Evolutionary conservation across 1,140 invertebrate genomes (phyloP).

Genomic region (Probaryconus sp.): DNA sequence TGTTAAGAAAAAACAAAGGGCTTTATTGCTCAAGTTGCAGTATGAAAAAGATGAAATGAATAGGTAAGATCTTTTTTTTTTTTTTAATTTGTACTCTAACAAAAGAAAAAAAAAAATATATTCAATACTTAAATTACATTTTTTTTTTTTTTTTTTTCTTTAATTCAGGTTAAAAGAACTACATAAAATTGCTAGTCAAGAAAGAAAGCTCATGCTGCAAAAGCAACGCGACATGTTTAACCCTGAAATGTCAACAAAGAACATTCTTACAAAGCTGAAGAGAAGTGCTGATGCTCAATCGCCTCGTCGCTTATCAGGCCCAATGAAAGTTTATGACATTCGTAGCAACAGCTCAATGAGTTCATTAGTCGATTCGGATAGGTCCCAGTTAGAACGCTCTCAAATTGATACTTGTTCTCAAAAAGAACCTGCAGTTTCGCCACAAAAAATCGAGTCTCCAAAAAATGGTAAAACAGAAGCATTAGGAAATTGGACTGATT

Average conservation of each 20-base stretch:
- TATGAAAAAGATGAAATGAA: conserved; percentile 80
- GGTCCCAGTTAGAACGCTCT: conserved; percentile 73
- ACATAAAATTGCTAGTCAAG: conserved; percentile 76
- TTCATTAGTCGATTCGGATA: conserved; percentile 75
- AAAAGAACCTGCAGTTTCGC: conserved; percentile 35
- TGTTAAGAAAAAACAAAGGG: conserved; percentile 80
- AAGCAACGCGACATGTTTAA: conserved; percentile 77
- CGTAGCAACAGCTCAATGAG: conserved; percentile 76
- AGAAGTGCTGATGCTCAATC: conserved; percentile 75
- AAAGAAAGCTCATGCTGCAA: conserved; percentile 75
- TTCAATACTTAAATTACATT: conserved; percentile 18
- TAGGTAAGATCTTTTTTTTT: conserved; percentile 55
- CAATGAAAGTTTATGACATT: conserved; percentile 77
- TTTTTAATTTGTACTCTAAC: background rate
- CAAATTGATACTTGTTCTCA: conserved; percentile 65
- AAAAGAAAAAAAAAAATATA: background rate
- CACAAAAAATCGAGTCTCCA: conserved; percentile 34
- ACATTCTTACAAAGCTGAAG: conserved; percentile 76
- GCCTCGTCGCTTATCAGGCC: conserved; percentile 73
- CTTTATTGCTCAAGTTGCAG: conserved; percentile 76
- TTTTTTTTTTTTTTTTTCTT: conserved; percentile 5
- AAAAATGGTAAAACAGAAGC: conserved; percentile 46
- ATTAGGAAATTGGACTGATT: background rate
- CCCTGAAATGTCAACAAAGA: conserved; percentile 77
- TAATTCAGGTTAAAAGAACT: conserved; percentile 73